These are phyloP conservation scores for Centropus bengalensis DNA, from an alignment of 2,113 vertebrate species.

Conservation along the genomic window DNA sequence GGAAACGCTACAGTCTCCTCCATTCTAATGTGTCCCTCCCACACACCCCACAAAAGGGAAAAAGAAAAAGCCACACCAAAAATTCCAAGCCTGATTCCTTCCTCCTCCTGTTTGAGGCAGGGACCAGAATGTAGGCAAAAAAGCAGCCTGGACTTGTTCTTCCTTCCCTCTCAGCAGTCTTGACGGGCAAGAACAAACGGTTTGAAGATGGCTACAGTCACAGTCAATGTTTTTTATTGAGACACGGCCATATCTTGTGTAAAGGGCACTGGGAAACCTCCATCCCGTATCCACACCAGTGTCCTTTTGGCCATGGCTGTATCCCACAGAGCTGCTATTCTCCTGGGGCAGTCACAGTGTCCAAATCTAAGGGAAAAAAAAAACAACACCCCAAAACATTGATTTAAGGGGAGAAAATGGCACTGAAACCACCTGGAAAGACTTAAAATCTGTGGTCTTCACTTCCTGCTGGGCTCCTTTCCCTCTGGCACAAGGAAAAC, in stretches of 20 bases:
- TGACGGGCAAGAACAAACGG: neutral
- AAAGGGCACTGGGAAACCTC: neutral
- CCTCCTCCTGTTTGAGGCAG: neutral
- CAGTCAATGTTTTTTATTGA: conserved; percentile 23
- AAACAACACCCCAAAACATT: neutral
- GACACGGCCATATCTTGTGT: neutral
- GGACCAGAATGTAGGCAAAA: neutral
- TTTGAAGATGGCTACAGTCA: neutral
- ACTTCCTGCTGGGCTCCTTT: neutral
- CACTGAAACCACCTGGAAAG: neutral
- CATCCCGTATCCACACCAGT: neutral
- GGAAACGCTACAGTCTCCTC: neutral
- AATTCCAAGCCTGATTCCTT: neutral
- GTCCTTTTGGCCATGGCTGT: neutral
- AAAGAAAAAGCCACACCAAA: neutral
- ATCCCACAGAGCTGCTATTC: neutral
- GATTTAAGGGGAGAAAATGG: neutral
- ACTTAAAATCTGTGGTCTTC: neutral
- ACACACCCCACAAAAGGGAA: neutral
- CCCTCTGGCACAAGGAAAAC: neutral
- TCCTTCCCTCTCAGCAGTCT: neutral
- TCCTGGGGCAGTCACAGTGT: fast-evolving
- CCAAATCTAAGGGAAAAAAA: neutral
- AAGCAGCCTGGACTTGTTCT: neutral
- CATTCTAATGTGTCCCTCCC: neutral